Conservation (phyloP, 1,140 invertebrate species). For the Leguminivora glycinivorella region DNA sequence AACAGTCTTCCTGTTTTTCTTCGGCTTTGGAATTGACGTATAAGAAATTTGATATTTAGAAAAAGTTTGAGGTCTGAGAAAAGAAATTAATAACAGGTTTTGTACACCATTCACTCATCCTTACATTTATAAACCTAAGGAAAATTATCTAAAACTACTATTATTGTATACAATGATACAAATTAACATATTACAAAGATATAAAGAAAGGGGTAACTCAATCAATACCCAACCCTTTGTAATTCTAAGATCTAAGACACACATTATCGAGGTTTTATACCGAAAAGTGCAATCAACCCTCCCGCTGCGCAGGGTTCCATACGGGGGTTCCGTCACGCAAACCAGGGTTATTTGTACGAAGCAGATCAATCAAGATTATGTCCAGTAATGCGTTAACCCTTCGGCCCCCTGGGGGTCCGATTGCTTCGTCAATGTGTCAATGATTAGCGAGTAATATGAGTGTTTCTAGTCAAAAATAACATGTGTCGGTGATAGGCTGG, state of each 20-base stretch:
- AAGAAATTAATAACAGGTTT: no score
- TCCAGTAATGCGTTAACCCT: constrained; percentile 62
- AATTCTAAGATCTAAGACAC: neutral
- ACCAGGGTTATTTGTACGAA: constrained; percentile 62
- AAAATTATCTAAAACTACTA: no score
- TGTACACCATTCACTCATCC: no score
- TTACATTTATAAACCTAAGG: no score
- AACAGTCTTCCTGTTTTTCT: no score
- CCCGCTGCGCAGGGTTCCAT: constrained; percentile 38
- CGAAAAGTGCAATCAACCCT: constrained; percentile 52
- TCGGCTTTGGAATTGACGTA: no score
- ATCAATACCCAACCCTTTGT: constrained; percentile 11
- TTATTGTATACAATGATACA: no score
- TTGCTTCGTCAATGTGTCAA: constrained; percentile 67
- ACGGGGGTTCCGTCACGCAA: constrained; percentile 50
- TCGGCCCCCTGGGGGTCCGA: constrained; percentile 44
- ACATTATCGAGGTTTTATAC: neutral
- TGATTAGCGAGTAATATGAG: constrained; percentile 53
- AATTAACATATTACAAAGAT: no score
- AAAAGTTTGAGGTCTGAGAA: no score
- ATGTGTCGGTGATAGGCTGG: neutral
- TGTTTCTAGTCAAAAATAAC: neutral
- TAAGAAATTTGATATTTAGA: no score
- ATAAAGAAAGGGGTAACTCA: neutral
- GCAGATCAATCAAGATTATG: constrained; percentile 74